Base-by-base conservation (phyloP, 2,797 vertebrate genomes). In the Leptoclinus maculatus region DNA sequence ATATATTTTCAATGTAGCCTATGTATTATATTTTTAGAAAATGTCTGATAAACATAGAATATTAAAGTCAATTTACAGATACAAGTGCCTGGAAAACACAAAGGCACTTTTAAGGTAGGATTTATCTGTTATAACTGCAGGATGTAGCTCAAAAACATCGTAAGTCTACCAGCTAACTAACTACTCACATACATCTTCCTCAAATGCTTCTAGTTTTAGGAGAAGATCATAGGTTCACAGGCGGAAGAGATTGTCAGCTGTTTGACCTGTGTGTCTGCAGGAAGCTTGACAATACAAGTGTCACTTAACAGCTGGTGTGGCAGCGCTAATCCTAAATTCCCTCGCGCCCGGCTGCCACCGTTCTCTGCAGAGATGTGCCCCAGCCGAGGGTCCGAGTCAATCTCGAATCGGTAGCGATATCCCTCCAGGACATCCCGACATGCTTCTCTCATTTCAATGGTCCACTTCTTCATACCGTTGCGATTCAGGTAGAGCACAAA, bases 401-500 rank as follows among this genome's bases (percentile, higher is more conserved):
- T 93, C 85, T 96, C 96, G 2, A 92, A 96, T 23, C 94, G 90
- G 85, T 96, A 96, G 78, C 94, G 93, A 71, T 96, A 96, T 4
- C 95, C 95, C 79, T 95, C 95, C 87, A 96, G 75, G 32, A 96
- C 85, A 2, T 96, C 95, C 11, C 75, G 91, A 59, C 95, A 96
- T 1, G 94, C 94, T 0, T 95, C 95, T 76, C 95, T 88, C 60
- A 90, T 92, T 2, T 95, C 93, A 7, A 65, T 86, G 25, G 94
- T 90, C 95, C 95, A 96, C 47, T 88, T 95, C 74, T 95, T 95
- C 90, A 96, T 96, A 5, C 91, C 95, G 17, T 90, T 88, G 58
- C 95, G 94, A 75, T 96, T 96, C 71, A 96, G 92, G 76, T 95
- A 96, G 74, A 96, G 93, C 63, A 96, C 96, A n/a, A 96, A 93